Conservation (phyloP, 2,888 invertebrate species). For the Mechanitis messenoides region DNA sequence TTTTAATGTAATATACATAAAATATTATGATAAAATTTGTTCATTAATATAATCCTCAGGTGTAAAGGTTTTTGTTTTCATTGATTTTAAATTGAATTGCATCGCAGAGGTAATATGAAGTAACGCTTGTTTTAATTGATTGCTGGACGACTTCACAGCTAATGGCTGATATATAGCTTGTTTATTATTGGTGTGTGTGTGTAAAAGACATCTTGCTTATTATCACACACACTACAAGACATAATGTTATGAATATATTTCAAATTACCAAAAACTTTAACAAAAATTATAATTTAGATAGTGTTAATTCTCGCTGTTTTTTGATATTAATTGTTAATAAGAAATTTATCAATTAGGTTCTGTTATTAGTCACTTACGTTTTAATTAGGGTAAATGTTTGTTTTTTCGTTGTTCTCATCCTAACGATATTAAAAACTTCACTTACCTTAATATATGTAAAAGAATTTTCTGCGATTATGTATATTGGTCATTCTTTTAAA, state of each 20-base stretch:
- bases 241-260: no score
- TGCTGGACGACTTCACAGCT: conserved; percentile 8
- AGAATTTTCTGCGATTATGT: no score
- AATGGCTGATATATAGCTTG: not conserved
- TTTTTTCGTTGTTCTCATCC: not conserved
- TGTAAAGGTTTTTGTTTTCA: conserved; percentile 26
- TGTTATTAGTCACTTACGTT: conserved; percentile 37
- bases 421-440: no score
- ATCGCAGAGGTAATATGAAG: conserved; percentile 22
- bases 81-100: conserved; percentile 31
- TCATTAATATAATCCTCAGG: conserved; percentile 8
- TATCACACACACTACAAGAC: no score
- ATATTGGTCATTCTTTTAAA: no score
- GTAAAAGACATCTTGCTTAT: no score
- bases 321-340: conserved; percentile 25
- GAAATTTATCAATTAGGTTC: conserved; percentile 36
- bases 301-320: not conserved
- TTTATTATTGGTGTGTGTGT: no score
- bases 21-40: not conserved
- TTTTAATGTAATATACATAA: not conserved
- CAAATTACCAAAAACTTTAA: no score
- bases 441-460: no score
- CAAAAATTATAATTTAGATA: not conserved
- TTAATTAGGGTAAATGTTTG: conserved; percentile 31
- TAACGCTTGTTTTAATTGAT: conserved; percentile 20